Base-by-base conservation (phyloP, 1,140 invertebrate genomes). In the Camponotus vicinus region DNA sequence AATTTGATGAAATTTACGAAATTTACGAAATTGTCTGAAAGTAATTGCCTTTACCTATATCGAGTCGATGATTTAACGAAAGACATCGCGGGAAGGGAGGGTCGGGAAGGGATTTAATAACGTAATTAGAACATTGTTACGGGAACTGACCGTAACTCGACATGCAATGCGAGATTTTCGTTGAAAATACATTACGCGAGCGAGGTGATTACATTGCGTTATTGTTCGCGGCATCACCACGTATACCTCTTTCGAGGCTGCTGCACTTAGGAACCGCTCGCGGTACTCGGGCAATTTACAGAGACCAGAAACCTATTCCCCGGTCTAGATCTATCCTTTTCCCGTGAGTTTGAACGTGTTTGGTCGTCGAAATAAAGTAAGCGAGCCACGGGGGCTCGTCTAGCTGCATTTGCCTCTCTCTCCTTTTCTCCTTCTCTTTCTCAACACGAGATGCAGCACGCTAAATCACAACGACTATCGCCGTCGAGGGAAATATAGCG, bases 401-500 rank as follows among this genome's bases (percentile, higher is more conserved):
- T 61, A 45, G 55, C 55, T 13, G 37, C n/a, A 34, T 61, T 71
- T 59, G 21, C 45, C 27, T 27, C 27, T 71, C 69, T 45, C 34
- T 32, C 61, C 55, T 5, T 55, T 4, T 69, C 34, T 42, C 49
- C 40, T 9, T 45, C 52, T 59, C 52, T 42, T 9, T 82, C 27
- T 57, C 64, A n/a, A 5, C n/a, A 9, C 78, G 61, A 82, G 52
- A 82, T 45, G 67, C 40, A 45, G 37, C 42, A 37, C 57, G 37
- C 15, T 83, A 83, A 83, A 83, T 83, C 69, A 83, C 69, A 83
- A 83, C 79, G 69, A 45, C 79, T 83, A 83, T 83, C 42, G 69
- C 69, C 79, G 79, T 49, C 79, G 79, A 63, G 79, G 79, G 79
- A 83, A 82, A 75, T 73, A 83, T 83, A 83, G 69, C 79, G 79